phyloP scores from a whole-genome alignment of 2,888 invertebrate species.

The Drosophila nr. medialis region DNA sequence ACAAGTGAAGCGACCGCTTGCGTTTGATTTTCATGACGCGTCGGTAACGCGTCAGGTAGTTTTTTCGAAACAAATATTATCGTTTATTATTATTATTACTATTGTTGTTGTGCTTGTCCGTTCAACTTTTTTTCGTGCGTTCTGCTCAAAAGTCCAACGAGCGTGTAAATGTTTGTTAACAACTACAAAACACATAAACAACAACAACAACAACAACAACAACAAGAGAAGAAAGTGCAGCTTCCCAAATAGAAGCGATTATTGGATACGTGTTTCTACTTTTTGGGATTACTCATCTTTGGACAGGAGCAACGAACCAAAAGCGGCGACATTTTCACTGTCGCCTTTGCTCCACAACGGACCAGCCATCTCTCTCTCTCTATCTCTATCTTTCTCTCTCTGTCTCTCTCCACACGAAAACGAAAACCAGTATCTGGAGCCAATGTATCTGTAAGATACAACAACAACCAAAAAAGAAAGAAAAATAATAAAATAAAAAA shows the following conservation, averaged over 20 bases:
- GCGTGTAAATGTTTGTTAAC: constrained; percentile 70
- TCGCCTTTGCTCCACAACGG: constrained; percentile 42
- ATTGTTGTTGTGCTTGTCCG: constrained; percentile 28
- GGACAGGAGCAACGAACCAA: constrained; percentile 60
- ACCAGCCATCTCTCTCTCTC: constrained; percentile 21
- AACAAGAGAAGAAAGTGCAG: constrained; percentile 9
- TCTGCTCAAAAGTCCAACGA: constrained; percentile 43
- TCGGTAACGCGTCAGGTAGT: constrained; percentile 71
- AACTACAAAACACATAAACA: constrained; percentile 45
- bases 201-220: constrained; percentile 1
- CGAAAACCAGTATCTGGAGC: constrained; percentile 76
- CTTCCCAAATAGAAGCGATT: constrained; percentile 10
- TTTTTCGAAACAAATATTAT: constrained; percentile 42
- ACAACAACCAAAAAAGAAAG: constrained; percentile 13
- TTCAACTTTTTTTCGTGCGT: constrained; percentile 33
- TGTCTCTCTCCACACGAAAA: constrained; percentile 59
- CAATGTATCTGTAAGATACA: constrained; percentile 78
- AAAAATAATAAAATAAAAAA: neutral
- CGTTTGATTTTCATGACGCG: constrained; percentile 73
- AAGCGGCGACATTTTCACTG: constrained; percentile 56
- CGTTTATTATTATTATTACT: constrained; percentile 11
- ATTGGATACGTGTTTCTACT: constrained; percentile 29
- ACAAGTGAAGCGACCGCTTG: constrained; percentile 44
- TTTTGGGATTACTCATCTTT: constrained; percentile 69
- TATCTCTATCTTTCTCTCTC: constrained; percentile 22